Conservation (phyloP, 2,797 vertebrate species). For the Eulemur coronatus region DNA sequence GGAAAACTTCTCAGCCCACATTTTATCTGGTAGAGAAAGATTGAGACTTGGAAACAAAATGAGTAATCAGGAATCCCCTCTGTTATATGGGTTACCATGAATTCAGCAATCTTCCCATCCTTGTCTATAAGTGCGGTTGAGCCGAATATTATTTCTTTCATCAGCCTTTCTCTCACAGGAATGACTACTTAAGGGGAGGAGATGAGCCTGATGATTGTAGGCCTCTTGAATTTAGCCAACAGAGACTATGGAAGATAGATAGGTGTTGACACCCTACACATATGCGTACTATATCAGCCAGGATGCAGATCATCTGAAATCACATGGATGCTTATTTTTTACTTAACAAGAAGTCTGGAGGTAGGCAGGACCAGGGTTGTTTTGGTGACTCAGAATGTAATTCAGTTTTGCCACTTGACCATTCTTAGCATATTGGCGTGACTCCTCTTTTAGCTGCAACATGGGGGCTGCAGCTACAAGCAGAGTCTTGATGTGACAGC, state of each 20-base stretch:
- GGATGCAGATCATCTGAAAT: not conserved
- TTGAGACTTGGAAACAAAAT: not conserved
- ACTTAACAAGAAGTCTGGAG: not conserved
- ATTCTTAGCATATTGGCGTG: not conserved
- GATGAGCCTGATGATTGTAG: not conserved
- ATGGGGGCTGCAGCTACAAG: not conserved
- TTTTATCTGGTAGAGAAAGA: not conserved
- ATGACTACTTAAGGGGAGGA: not conserved
- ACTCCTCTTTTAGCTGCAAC: not conserved
- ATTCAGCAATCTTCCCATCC: not conserved
- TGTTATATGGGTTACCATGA: not conserved
- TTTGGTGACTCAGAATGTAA: not conserved
- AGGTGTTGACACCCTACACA: not conserved
- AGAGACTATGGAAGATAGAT: not conserved
- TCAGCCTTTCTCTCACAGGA: not conserved
- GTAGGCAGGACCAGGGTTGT: not conserved
- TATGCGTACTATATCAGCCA: not conserved
- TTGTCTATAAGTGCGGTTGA: not conserved
- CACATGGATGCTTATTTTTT: not conserved
- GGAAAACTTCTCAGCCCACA: not conserved
- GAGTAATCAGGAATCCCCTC: not conserved
- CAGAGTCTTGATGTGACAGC: not conserved
- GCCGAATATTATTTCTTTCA: not conserved
- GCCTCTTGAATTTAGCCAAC: not conserved
- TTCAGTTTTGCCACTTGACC: not conserved